Conservation (phyloP, 2,797 vertebrate species). For the Helostoma temminkii region DNA sequence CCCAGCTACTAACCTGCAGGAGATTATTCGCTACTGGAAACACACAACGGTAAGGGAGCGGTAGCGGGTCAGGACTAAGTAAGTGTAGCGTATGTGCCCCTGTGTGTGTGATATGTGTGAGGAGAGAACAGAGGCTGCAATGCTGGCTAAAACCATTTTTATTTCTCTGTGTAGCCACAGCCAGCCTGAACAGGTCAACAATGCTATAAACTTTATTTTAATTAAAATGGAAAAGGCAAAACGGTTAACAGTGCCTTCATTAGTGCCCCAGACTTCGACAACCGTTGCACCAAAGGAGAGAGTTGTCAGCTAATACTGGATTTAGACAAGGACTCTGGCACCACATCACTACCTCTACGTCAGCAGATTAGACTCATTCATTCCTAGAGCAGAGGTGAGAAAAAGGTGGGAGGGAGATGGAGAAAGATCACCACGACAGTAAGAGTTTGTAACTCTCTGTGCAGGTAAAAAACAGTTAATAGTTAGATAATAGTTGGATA, state of each 20-base stretch:
- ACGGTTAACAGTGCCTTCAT: neutral
- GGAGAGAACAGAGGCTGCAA: neutral
- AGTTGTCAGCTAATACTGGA: conserved; percentile 5
- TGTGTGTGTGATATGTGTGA: neutral
- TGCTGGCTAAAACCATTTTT: no score
- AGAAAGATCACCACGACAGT: neutral
- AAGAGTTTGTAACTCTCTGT: neutral
- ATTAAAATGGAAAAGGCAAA: neutral
- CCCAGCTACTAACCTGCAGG: conserved; percentile 90
- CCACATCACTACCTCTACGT: conserved; percentile 1
- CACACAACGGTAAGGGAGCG: conserved; percentile 87
- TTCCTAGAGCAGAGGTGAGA: conserved; percentile 15
- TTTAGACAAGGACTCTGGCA: conserved; percentile 34
- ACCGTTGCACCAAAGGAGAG: neutral
- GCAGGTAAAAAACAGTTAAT: no score
- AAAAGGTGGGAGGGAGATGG: neutral
- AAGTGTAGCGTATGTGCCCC: neutral
- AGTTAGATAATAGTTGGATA: no score
- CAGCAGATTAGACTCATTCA: conserved; percentile 47
- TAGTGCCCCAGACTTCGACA: neutral
- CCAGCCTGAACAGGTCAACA: neutral
- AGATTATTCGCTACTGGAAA: conserved; percentile 94
- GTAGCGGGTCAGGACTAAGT: neutral
- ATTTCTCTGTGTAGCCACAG: no score
- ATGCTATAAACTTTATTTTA: neutral